Evolutionary conservation across 2,113 vertebrate genomes (phyloP), one percentile per base, ranked within the genome.

Genomic region (Corythoichthys intestinalis): DNA sequence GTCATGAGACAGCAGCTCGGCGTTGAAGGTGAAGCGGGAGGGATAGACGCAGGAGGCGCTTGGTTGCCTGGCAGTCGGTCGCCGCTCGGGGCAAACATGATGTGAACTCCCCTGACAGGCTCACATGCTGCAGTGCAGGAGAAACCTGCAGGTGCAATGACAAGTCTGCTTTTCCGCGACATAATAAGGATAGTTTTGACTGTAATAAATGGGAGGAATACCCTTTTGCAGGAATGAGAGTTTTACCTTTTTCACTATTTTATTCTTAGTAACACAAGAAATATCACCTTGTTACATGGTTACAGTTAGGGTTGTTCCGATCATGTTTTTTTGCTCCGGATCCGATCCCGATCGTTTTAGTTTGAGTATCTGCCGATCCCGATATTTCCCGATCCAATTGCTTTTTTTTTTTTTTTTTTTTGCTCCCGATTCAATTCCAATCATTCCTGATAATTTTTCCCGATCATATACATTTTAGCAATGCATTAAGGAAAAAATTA

Each of bases 61-160:
- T 34, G 56, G 68, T 83, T 65, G 77, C 74, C 67, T 52, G 73
- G 76, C 35, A 73, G 74, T 68, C 61, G 38, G 47, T 64, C 65
- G 34, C 37, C 2, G 67, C 74, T 60, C 50, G 53, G 71, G 70
- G 71, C 76, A 71, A 69, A 67, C 49, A 66, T 78, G 81, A 82
- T 73, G 74, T 62, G 58, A 50, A 79, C 71, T 75, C 76, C 59
- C 62, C 7, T 69, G 83, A 76, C 69, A 69, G 76, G 66, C 64
- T 56, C 68, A 78, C 69, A 70, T 44, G 50, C 81, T 75, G 83
- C 80, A 80, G 60, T 78, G 79, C 79, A 86, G 80, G 67, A 62
- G 56, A 15, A 65, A 14, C 15, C 39, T 39, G 17, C 78, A 84
- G 79, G 72, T 87, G 76, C 63, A 84, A 49, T 20, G 60, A 14